These are phyloP conservation scores for Meta bourneti DNA, from an alignment of 2,888 invertebrate species.

Conservation along the genomic window DNA sequence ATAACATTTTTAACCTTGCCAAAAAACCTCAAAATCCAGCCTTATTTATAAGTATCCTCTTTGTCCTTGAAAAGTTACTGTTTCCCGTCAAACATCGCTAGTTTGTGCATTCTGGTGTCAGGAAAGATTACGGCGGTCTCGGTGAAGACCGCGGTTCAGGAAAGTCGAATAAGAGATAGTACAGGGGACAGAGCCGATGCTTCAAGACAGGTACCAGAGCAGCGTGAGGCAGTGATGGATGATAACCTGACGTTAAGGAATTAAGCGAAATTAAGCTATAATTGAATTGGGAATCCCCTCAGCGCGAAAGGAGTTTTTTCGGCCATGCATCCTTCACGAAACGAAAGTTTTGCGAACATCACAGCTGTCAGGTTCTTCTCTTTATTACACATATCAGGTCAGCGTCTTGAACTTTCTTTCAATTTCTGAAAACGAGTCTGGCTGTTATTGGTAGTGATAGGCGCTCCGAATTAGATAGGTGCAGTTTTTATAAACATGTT, in stretches of 20 bases:
- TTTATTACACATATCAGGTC: conserved; percentile 9
- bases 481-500: too few species aligned
- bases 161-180: conserved; percentile 7
- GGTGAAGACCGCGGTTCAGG: background rate
- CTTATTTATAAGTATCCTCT: too few species aligned
- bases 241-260: conserved; percentile 62
- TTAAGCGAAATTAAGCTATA: conserved; percentile 62
- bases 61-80: background rate
- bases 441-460: background rate
- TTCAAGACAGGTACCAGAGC: conserved; percentile 46
- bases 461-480: background rate
- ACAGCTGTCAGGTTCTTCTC: conserved; percentile 23
- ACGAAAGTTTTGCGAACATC: conserved; percentile 31
- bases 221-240: conserved; percentile 55
- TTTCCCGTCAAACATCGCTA: conserved; percentile 5
- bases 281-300: conserved; percentile 60
- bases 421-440: background rate
- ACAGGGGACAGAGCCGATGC: conserved; percentile 18
- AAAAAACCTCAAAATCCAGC: too few species aligned
- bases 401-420: conserved; percentile 8
- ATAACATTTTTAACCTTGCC: too few species aligned
- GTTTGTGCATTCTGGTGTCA: conserved; percentile 41
- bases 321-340: background rate
- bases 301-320: background rate
- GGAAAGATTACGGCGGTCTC: conserved; percentile 10